Base-by-base conservation (phyloP, 2,888 invertebrate species). In the Phymatocera aterrima region DNA sequence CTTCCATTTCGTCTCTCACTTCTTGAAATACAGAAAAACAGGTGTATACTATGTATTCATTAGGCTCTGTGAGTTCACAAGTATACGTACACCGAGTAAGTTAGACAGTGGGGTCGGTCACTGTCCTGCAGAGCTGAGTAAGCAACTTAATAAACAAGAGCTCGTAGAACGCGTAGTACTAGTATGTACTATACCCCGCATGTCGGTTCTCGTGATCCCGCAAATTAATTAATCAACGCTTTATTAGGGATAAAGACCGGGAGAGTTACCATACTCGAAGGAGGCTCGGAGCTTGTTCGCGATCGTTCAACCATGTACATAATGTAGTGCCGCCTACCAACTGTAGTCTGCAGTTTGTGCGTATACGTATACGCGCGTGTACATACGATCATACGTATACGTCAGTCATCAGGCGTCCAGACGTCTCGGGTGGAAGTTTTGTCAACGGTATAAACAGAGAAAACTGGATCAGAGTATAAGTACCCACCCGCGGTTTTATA, bases 351-450 rank as follows among this genome's bases (percentile, higher is more conserved):
- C 40, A 40, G 4, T 40, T 40, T 5, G 40, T 40, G 4, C 40
- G 8, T 40, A 40, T 40, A 10, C 21, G 54, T 24, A 54, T 18
- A 54, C 24, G 21, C 21, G 3, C n/a, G 21, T 21, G n/a, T 18
- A n/a, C n/a, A n/a, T 24, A n/a, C 54, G 24, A 21, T 18, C 21
- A 8, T 54, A 10, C n/a, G n/a, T 54, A 21, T 8, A 54, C 54
- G 24, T 54, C 18, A 10, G 6, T 21, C 6, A 24, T 48, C 51
- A 15, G 51, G 72, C 34, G 51, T 51, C 72, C 51, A 43, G 51
- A 72, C 51, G 72, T 68, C 43, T n/a, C 34, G 72, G 54, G 12
- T 21, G 21, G 12, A 54, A 34, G 72, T 72, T 72, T 72, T 72
- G 72, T 72, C 72, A 51, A 34, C 72, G 51, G n/a, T n/a, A n/a